phyloP scores from a whole-genome alignment of 2,113 vertebrate species.

The Meles meles region DNA sequence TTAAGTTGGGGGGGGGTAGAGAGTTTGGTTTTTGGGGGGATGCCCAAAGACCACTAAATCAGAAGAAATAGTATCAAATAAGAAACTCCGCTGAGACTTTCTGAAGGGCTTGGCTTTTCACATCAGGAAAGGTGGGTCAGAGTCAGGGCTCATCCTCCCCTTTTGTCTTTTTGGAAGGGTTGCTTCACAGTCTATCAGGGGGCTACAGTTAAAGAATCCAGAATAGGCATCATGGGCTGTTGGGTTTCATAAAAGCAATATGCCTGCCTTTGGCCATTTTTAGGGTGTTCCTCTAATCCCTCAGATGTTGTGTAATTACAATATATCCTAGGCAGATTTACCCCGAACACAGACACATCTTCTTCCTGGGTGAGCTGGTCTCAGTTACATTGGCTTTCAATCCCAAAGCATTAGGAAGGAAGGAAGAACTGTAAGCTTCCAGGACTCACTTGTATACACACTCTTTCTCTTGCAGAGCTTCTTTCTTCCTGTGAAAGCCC shows the following conservation, averaged over 20 bases:
- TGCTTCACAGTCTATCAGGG: not conserved
- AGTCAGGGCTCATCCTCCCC: not conserved
- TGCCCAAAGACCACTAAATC: not conserved
- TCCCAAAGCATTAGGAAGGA: not conserved
- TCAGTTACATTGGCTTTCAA: not conserved
- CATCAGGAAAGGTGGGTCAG: not conserved
- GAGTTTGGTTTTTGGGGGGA: not conserved
- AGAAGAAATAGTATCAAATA: slow-evolving; percentile 1
- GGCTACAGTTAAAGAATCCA: not conserved
- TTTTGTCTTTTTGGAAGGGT: not conserved
- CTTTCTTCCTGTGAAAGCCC: not conserved
- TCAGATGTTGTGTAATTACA: not conserved
- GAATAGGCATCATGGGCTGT: not conserved
- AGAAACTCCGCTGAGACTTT: not conserved
- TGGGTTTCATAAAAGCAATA: not conserved
- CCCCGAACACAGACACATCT: not conserved
- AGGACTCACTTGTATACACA: not conserved
- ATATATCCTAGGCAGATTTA: not conserved
- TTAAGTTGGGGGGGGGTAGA: not conserved
- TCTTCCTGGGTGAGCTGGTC: not conserved
- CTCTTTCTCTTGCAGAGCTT: not conserved
- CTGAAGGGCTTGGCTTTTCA: not conserved
- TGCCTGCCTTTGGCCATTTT: not conserved
- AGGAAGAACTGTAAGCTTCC: not conserved
- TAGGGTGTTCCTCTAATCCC: not conserved